phyloP scores from a whole-genome alignment of 1,140 invertebrate genomes.

The Drosophila baimaii region DNA sequence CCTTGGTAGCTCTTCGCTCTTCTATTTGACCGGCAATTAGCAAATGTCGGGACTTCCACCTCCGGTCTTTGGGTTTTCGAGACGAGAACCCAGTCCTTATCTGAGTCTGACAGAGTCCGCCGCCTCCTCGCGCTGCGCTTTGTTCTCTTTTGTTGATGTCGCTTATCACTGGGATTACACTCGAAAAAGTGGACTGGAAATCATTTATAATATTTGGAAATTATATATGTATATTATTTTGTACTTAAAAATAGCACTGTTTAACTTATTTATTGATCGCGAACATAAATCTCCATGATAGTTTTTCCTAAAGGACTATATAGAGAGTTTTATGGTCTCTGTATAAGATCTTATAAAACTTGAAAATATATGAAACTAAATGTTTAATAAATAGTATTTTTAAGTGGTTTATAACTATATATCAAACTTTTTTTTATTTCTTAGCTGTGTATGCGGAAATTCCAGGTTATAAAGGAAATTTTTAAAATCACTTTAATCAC shows the following conservation, averaged over 20 bases:
- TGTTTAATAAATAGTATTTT: no score
- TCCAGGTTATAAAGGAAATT: neutral
- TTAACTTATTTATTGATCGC: neutral
- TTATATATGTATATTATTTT: neutral
- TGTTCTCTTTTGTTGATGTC: slow-evolving; percentile 24
- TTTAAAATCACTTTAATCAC: no score
- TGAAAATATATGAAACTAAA: no score
- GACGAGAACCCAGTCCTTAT: slow-evolving; percentile 15
- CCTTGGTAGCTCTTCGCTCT: slow-evolving; percentile 17
- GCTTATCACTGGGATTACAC: slow-evolving; percentile 46
- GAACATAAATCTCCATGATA: neutral
- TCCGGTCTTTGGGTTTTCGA: slow-evolving; percentile 29
- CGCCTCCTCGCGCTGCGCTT: slow-evolving; percentile 7
- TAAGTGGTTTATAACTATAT: neutral
- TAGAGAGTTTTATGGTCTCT: no score
- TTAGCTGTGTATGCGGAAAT: no score
- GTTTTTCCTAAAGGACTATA: neutral
- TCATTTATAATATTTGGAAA: neutral
- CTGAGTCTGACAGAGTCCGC: slow-evolving; percentile 11
- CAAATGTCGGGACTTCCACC: slow-evolving; percentile 31
- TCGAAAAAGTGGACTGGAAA: neutral
- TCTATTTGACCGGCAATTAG: slow-evolving; percentile 50
- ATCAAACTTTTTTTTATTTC: no score
- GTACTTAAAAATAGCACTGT: neutral
- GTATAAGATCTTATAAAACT: no score